Evolutionary conservation across 2,888 invertebrate species (phyloP).

Genomic region (Notodonta ziczac): DNA sequence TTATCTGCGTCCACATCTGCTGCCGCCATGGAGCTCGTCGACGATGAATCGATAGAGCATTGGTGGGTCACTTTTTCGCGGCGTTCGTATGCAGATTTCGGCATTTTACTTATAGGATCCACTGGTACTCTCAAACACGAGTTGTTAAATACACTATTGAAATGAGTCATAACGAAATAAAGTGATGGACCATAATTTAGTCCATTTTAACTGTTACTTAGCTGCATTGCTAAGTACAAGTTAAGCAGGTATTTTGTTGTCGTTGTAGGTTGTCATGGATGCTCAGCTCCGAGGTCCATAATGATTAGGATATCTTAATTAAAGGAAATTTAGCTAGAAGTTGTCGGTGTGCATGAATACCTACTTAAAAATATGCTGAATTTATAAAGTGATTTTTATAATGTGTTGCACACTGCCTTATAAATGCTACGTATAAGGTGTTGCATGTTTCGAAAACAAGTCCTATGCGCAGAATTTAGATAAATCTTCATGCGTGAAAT

Average conservation of each 20-base stretch:
- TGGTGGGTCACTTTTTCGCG: conserved; percentile 67
- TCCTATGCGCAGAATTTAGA: too few relatives aligned
- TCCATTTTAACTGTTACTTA: background rate
- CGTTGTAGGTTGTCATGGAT: conserved; percentile 34
- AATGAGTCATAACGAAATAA: conserved; percentile 71
- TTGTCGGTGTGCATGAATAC: too few relatives aligned
- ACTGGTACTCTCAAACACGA: conserved; percentile 89
- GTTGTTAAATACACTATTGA: conserved; percentile 87
- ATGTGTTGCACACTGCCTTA: too few relatives aligned
- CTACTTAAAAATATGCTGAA: too few relatives aligned
- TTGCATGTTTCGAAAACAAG: too few relatives aligned
- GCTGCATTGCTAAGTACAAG: too few relatives aligned
- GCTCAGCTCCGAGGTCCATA: background rate
- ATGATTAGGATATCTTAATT: too few relatives aligned
- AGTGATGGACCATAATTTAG: conserved; percentile 13
- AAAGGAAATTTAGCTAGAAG: too few relatives aligned
- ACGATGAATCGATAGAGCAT: conserved; percentile 67
- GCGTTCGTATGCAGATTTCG: conserved; percentile 88
- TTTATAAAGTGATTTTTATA: too few relatives aligned
- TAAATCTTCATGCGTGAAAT: background rate
- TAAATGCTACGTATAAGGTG: too few relatives aligned
- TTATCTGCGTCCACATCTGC: conserved; percentile 81
- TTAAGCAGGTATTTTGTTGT: conserved; percentile 1
- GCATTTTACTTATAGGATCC: conserved; percentile 89
- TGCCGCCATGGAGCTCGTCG: conserved; percentile 59